Evolutionary conservation across 64 coral and sea anemone species (phyloP).

Genomic region (Orbicella faveolata): DNA sequence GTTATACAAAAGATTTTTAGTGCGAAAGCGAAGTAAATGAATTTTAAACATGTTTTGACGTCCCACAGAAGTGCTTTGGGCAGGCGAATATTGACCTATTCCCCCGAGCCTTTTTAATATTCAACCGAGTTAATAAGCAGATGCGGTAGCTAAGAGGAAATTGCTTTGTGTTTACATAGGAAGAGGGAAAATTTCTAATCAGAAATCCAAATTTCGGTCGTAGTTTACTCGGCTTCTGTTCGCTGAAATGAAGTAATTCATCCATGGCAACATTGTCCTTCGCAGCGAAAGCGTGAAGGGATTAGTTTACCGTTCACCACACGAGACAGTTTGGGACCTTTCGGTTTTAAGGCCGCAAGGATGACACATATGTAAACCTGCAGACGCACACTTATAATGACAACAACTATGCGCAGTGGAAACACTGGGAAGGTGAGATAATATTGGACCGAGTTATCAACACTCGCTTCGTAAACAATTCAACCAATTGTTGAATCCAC

Average conservation of each 20-base stretch:
- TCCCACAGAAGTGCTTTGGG: neutral
- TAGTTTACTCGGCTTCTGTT: neutral
- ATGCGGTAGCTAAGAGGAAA: conserved; percentile 17
- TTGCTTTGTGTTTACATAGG: conserved; percentile 29
- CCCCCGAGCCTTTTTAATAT: neutral
- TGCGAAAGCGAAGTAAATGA: neutral
- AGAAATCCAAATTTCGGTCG: neutral
- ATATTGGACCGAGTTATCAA: neutral
- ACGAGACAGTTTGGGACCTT: neutral
- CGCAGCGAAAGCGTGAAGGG: neutral
- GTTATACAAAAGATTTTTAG: conserved; percentile 13
- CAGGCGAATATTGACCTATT: conserved; percentile 4
- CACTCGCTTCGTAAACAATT: neutral
- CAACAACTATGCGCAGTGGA: neutral
- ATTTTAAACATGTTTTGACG: neutral
- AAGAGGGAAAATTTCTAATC: conserved; percentile 13
- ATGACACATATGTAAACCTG: neutral
- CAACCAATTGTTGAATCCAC: neutral
- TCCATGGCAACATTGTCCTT: neutral
- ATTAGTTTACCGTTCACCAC: neutral
- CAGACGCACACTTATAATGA: conserved; percentile 10
- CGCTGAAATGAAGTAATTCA: neutral
- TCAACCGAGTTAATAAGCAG: conserved; percentile 23
- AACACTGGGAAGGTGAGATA: conserved; percentile 10
- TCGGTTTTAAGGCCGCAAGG: neutral